phyloP scores from a whole-genome alignment of 2,797 vertebrate genomes.

The Liasis olivaceus region DNA sequence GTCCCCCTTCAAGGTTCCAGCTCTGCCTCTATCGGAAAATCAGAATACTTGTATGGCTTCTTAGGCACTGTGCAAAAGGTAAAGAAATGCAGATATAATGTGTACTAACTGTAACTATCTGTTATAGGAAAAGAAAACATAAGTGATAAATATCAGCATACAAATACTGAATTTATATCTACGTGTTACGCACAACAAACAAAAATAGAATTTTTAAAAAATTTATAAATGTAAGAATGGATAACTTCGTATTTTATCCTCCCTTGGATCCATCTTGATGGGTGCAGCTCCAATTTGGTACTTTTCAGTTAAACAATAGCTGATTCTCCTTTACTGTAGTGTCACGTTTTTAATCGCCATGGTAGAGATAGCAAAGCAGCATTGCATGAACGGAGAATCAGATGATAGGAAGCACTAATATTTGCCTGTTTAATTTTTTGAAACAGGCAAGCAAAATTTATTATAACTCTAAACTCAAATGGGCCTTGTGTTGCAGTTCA shows the following conservation, averaged over 20 bases:
- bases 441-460: constrained; percentile 33
- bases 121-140: too few relatives aligned
- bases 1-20: too few relatives aligned
- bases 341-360: background rate
- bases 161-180: too few relatives aligned
- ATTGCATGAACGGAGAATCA: background rate
- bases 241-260: background rate
- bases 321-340: too few relatives aligned
- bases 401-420: background rate
- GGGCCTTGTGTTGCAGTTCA: constrained; percentile 26
- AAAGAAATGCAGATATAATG: too few relatives aligned
- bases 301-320: background rate
- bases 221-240: background rate
- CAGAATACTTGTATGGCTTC: too few relatives aligned
- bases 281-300: background rate
- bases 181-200: too few relatives aligned
- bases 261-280: background rate
- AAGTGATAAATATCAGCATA: background rate
- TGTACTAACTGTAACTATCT: too few relatives aligned
- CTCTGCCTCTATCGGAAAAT: too few relatives aligned
- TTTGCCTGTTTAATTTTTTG: constrained; percentile 32
- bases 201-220: too few relatives aligned
- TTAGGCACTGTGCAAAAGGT: too few relatives aligned
- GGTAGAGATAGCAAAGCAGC: background rate
- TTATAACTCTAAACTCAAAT: constrained; percentile 3